Base-by-base conservation (phyloP, 2,113 vertebrate species). In the Ophthalmotilapia sp. region DNA sequence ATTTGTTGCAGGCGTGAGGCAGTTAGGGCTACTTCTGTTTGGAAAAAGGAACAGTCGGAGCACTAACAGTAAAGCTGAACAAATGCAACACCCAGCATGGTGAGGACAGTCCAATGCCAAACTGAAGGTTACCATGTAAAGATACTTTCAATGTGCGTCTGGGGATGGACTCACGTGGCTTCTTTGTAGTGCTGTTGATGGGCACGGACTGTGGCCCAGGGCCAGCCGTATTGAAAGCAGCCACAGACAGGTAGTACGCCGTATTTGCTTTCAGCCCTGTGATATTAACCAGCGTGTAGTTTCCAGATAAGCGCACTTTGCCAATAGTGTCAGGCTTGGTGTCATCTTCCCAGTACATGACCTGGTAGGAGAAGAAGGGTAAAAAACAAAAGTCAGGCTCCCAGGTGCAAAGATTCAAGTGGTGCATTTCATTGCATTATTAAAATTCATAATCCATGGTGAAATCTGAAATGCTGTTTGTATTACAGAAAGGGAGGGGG, bases 171-270 rank as follows among this genome's bases (percentile, higher is more conserved):
- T 94, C 95, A 99, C 98, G 97, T 83, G 97, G 97, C 92, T 98
- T 99, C 96, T 97, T 98, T 31, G 98, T 99, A 90, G 98, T 99
- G 80, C 96, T 95, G 70, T 98, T 99, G 58, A 98, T 97, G 1
- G 98, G 97, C 55, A 89, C 90, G 1, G 98, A 98, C 58, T 98
- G 98, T 11, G 98, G 98, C 21, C 98, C 98, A 0, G 97, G 92
- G 5, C 98, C 98, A 0, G 98, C 98, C 0, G 97, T 99, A 92
- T 99, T 99, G 86, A 97, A 99, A 9, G 98, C 98, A 19, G 97
- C 96, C 80, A 99, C 98, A 36, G 97, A 96, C 6, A 97, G 92
- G 91, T 97, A 98, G 93, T 99, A 99, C 0, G 83, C 96, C 5
- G 97, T 95, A 94, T 97, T 97, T 80, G 98, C 97, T 91, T 93